Conservation (phyloP, 1,140 invertebrate genomes). For the Ctenoplectra terminalis region DNA sequence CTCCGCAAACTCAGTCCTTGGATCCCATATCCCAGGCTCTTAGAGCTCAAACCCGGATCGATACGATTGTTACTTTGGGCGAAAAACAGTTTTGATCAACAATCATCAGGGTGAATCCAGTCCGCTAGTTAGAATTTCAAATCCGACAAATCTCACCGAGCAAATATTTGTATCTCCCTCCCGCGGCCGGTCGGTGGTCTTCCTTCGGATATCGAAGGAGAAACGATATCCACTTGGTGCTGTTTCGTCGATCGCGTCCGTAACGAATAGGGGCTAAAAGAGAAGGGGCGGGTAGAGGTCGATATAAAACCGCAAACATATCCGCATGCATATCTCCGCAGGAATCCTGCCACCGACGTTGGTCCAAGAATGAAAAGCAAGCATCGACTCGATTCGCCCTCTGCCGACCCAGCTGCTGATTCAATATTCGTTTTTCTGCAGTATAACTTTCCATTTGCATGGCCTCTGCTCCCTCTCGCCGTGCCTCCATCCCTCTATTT, state of each 20-base stretch:
- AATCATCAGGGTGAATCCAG: not conserved
- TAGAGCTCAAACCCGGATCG: not conserved
- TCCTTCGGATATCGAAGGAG: slow-evolving; percentile 38
- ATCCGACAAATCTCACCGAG: slow-evolving; percentile 3
- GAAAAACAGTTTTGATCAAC: slow-evolving; percentile 11
- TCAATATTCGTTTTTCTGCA: slow-evolving; percentile 82
- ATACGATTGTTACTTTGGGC: not conserved
- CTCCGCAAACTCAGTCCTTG: too few relatives aligned
- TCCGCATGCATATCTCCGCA: slow-evolving; percentile 61
- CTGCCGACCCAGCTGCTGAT: slow-evolving; percentile 74
- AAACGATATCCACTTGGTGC: slow-evolving; percentile 34
- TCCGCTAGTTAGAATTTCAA: slow-evolving; percentile 29
- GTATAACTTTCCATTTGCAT: slow-evolving; percentile 83
- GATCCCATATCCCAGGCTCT: too few relatives aligned
- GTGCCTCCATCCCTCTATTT: slow-evolving; percentile 44
- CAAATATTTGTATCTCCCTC: slow-evolving; percentile 37
- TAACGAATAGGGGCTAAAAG: slow-evolving; percentile 45
- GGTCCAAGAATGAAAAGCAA: slow-evolving; percentile 77
- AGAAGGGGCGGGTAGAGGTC: slow-evolving; percentile 6
- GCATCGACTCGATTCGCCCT: slow-evolving; percentile 67
- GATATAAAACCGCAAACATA: slow-evolving; percentile 55
- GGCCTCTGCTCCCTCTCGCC: slow-evolving; percentile 63
- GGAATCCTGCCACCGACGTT: slow-evolving; percentile 73
- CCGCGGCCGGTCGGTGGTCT: not conserved
- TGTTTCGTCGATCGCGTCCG: slow-evolving; percentile 38